Evolutionary conservation across 2,888 invertebrate species (phyloP).

Genomic region (Harpagoxenus sublaevis): DNA sequence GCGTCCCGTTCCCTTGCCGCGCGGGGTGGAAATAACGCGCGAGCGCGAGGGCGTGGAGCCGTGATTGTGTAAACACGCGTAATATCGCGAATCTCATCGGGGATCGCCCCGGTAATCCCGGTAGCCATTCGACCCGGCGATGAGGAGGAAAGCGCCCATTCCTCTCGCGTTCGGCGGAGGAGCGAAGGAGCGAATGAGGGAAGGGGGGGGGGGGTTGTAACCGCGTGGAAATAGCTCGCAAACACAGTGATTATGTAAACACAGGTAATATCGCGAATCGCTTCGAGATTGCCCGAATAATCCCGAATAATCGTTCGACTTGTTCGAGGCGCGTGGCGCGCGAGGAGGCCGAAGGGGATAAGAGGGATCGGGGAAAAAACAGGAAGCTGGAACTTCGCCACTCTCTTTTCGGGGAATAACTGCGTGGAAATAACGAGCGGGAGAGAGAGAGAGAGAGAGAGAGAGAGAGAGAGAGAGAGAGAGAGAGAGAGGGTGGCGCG

Average conservation of each 20-base stretch:
- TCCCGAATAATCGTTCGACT: not conserved
- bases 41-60: not conserved
- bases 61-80: slow-evolving; percentile 29
- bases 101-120: slow-evolving; percentile 13
- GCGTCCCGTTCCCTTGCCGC: not conserved
- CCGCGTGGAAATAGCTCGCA: slow-evolving; percentile 39
- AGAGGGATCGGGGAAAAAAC: not conserved
- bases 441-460: not conserved
- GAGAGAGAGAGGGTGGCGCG: not conserved
- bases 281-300: slow-evolving; percentile 14
- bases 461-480: not conserved
- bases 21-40: not conserved
- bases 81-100: slow-evolving; percentile 11
- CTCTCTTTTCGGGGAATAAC: not conserved
- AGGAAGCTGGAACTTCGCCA: not conserved
- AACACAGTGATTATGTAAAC: slow-evolving; percentile 32
- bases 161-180: not conserved
- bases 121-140: not conserved
- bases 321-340: not conserved
- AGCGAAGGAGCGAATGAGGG: too few species aligned
- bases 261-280: slow-evolving; percentile 30
- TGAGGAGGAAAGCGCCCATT: not conserved
- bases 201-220: not conserved
- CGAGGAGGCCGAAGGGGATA: not conserved
- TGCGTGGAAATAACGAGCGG: slow-evolving; percentile 15